Evolutionary conservation across 2,888 invertebrate genomes (phyloP), one percentile per base, ranked within the genome.

Genomic region (Oscheius onirici): DNA sequence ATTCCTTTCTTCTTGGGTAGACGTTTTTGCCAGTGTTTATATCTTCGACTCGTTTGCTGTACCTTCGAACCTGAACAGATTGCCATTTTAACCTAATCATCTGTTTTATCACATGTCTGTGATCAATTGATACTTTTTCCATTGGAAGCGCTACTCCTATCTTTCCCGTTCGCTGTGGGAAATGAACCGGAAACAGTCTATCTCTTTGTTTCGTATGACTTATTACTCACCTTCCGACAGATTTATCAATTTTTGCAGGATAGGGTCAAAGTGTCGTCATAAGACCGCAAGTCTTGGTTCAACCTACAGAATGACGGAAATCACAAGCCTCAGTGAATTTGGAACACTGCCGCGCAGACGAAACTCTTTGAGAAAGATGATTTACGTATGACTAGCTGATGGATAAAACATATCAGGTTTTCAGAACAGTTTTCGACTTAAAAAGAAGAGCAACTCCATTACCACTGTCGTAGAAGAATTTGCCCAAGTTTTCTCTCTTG

Each of bases 401-500:
- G 34, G 8, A 34, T 34, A 8, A 34, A 6, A 8, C 8, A 17
- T 17, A 20, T 10, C 17, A 40, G 6, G n/a, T 13, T 20, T 60
- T 43, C n/a, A 63, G 63, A 49, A 46, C 28, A 63, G 63, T 26
- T 26, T 63, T 15, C 63, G 63, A 2, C 15, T 63, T 10, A 63
- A 28, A n/a, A 63, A 63, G 49, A 63, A 63, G 34, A 13, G 26
- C 17, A 60, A n/a, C 20, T 11, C 20, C 5, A 13, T 28, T 15
- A 22, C 40, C 11, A 3, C 63, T 24, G 11, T 49, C 28, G 46
- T 44, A 6, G 44, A 41, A 6, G 34, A 26, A 0, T n/a, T 26
- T 34, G 24, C 46, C 3, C 26, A 40, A 13, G 43, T 63, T 24
- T 63, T 44, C 34, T n/a, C n/a, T 24, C 24, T 63, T 26, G 63